phyloP scores from a whole-genome alignment of 2,113 vertebrate genomes.

The Charadrius vociferus region DNA sequence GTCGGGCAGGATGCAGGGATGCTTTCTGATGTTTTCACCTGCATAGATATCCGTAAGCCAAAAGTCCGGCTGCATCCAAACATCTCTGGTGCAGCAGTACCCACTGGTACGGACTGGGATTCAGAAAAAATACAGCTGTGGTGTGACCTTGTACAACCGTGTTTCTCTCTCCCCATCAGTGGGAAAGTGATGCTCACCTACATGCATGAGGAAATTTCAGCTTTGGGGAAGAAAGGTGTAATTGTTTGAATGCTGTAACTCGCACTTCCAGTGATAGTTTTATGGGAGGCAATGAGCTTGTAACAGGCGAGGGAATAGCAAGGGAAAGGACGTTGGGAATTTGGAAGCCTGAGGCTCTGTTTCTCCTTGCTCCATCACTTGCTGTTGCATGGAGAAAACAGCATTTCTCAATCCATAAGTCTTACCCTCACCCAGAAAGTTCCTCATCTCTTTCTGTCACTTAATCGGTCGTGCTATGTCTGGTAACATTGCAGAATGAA shows the following conservation, averaged over 20 bases:
- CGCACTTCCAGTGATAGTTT: not conserved
- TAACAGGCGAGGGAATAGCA: not conserved
- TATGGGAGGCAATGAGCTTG: not conserved
- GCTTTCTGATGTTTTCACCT: not conserved
- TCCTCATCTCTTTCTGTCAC: not conserved
- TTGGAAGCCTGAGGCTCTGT: not conserved
- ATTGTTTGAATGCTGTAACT: not conserved
- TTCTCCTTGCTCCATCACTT: not conserved
- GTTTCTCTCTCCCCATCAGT: not conserved
- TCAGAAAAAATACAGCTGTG: not conserved
- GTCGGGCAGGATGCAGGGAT: not conserved
- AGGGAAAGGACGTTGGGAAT: not conserved
- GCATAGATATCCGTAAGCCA: rapidly evolving
- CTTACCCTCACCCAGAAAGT: not conserved
- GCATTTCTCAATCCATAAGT: not conserved
- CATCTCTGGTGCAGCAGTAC: not conserved
- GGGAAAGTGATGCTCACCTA: not conserved
- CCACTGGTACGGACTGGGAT: not conserved
- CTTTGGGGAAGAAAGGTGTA: not conserved
- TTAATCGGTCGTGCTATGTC: not conserved
- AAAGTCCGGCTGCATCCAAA: not conserved
- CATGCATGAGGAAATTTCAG: rapidly evolving
- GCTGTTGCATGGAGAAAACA: not conserved
- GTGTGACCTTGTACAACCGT: not conserved
- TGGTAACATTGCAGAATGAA: not conserved